Conservation (phyloP, 2,888 invertebrate genomes). For the Limnephilus auricula region DNA sequence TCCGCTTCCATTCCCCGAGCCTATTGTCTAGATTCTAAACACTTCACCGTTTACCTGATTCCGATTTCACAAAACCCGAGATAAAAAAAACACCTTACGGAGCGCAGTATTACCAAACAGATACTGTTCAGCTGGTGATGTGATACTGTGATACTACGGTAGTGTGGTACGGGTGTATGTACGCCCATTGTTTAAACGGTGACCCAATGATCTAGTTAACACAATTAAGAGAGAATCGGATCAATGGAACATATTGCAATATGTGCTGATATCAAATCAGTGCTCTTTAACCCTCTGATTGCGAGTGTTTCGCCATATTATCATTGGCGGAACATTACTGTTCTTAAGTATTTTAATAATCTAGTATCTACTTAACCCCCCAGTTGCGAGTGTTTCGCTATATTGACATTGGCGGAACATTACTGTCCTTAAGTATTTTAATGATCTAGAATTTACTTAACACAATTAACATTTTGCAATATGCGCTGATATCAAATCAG, state of each 20-base stretch:
- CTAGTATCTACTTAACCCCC: background rate
- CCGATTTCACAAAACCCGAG: slow-evolving; percentile 22
- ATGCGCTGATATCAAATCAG: background rate
- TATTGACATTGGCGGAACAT: too few species aligned
- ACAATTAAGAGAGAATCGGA: slow-evolving; percentile 20
- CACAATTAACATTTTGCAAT: background rate
- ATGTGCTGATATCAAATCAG: background rate
- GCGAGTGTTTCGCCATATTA: too few species aligned
- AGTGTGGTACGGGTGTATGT: background rate
- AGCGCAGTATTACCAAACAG: slow-evolving; percentile 5
- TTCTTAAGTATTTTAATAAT: too few species aligned
- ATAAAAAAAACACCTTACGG: background rate
- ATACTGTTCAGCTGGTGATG: background rate
- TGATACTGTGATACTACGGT: background rate
- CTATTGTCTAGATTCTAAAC: background rate
- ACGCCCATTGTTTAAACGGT: slow-evolving; percentile 51
- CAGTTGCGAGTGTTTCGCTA: too few species aligned
- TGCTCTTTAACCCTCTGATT: background rate
- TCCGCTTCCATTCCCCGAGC: background rate
- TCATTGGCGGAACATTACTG: too few species aligned
- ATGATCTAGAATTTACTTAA: too few species aligned
- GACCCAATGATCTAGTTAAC: slow-evolving; percentile 60
- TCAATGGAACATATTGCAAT: slow-evolving; percentile 12
- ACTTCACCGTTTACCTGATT: background rate
- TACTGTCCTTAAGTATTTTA: too few species aligned